phyloP scores from a whole-genome alignment of 2,113 vertebrate species.

The Mystacornis crossleyi region DNA sequence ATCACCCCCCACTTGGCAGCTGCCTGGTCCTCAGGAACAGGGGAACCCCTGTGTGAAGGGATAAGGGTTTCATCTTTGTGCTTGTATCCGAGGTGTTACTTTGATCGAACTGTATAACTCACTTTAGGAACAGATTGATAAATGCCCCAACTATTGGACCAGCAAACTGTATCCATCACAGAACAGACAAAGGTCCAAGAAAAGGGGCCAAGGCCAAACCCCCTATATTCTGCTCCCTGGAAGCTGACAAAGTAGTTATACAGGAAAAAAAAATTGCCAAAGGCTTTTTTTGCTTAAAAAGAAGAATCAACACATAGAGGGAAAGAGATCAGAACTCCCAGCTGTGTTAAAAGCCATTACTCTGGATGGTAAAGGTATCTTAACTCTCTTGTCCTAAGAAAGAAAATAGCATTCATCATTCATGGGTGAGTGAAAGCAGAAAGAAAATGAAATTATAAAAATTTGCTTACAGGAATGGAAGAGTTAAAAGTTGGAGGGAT shows the following conservation, averaged over 20 bases:
- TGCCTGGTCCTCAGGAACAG: background rate
- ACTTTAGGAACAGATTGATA: background rate
- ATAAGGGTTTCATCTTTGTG: background rate
- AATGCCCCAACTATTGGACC: background rate
- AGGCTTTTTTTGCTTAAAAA: background rate
- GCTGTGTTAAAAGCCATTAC: background rate
- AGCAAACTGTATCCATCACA: background rate
- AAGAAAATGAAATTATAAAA: background rate
- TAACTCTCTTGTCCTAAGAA: background rate
- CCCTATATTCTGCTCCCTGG: background rate
- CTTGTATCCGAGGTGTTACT: background rate
- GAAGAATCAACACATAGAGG: background rate
- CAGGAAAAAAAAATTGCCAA: background rate
- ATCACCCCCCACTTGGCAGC: rapidly evolving
- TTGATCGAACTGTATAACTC: background rate
- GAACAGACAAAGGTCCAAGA: background rate
- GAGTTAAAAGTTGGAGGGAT: background rate
- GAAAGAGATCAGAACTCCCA: background rate
- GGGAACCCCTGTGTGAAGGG: background rate
- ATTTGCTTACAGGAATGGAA: background rate
- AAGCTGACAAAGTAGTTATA: background rate
- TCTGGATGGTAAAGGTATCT: background rate
- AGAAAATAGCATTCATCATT: background rate
- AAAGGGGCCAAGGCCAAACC: background rate
- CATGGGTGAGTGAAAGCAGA: background rate